Evolutionary conservation across 2,797 vertebrate genomes (phyloP).

Genomic region (Bufotes viridis): DNA sequence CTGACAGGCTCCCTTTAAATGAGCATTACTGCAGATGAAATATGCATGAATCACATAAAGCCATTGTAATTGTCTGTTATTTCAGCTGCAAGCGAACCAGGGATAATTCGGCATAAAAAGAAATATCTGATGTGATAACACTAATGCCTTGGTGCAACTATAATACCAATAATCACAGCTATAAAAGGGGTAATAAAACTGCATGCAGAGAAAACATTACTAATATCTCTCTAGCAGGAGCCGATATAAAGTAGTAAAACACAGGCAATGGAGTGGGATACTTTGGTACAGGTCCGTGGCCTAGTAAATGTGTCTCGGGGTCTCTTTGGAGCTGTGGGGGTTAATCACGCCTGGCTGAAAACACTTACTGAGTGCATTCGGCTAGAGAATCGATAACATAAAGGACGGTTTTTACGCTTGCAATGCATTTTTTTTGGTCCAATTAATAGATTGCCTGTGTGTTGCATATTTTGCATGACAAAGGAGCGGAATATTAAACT

Average conservation of each 20-base stretch:
- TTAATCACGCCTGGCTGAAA: constrained; percentile 75
- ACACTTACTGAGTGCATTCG: constrained; percentile 76
- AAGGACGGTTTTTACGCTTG: constrained; percentile 93
- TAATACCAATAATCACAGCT: constrained; percentile 23
- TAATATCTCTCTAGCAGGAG: constrained; percentile 1
- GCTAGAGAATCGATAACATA: constrained; percentile 78
- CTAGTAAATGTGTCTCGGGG: not conserved
- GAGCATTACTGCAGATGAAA: not conserved
- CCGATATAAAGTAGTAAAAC: not conserved
- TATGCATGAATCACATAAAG: constrained; percentile 25
- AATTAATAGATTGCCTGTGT: constrained; percentile 99
- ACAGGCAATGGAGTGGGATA: not conserved
- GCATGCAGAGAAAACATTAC: constrained; percentile 6
- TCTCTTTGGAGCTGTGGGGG: constrained; percentile 15
- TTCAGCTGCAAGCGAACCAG: constrained; percentile 8
- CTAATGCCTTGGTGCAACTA: constrained; percentile 24
- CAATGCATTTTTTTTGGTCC: constrained; percentile 92
- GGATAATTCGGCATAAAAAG: constrained; percentile 25
- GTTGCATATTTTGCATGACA: constrained; percentile 99
- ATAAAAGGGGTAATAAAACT: constrained; percentile 42
- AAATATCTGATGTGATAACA: constrained; percentile 27
- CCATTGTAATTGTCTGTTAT: constrained; percentile 5
- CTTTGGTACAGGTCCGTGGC: not conserved
- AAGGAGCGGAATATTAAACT: constrained; percentile 99
- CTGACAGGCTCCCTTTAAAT: too few species aligned